Base-by-base conservation (phyloP, 1,140 invertebrate species). In the Drosophila trapezifrons region DNA sequence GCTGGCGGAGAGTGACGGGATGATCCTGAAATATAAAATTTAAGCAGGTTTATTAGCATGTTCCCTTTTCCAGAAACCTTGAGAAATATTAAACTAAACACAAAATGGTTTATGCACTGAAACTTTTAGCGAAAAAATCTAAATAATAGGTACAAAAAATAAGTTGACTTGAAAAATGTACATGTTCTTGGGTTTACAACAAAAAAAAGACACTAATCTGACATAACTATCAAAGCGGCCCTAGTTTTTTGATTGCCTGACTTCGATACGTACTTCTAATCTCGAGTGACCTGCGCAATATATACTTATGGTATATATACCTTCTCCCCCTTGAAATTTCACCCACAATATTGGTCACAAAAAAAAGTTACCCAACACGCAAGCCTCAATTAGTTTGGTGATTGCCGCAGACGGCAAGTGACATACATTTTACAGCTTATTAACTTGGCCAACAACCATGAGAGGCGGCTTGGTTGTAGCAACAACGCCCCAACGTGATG, bases 391-490 rank as follows among this genome's bases (percentile, higher is more conserved):
- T 86, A 81, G 74, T 71, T 32, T 32, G 38, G 69, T 63, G 81
- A 78, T 85, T 77, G 67, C 77, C 69, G 32, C 58, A 64, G 47
- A 60, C 49, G 75, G 67, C 80, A 85, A 74, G 79, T 90, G 86
- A 90, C 86, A 90, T 59, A 90, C 79, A 90, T 90, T 90, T 90
- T 87, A 87, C 86, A 90, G 79, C 82, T 90, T 90, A 90, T 90
- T 90, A 90, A 90, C 87, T 86, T 87, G 77, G 66, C 69, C 84
- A 84, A 71, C 80, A 74, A 78, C 69, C 67, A 74, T 70, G 79
- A 51, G 54, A 46, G 52, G 45, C 32, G 51, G 32, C 18, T n/a
- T 20, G 49, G 56, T 32, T 45, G 40, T 46, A 43, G n/a, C 49
- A 42, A 77, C 67, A 60, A 49, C 32, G 42, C 32, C 25, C 32